Base-by-base conservation (phyloP, 2,797 vertebrate genomes). In the Naso thynnoides region DNA sequence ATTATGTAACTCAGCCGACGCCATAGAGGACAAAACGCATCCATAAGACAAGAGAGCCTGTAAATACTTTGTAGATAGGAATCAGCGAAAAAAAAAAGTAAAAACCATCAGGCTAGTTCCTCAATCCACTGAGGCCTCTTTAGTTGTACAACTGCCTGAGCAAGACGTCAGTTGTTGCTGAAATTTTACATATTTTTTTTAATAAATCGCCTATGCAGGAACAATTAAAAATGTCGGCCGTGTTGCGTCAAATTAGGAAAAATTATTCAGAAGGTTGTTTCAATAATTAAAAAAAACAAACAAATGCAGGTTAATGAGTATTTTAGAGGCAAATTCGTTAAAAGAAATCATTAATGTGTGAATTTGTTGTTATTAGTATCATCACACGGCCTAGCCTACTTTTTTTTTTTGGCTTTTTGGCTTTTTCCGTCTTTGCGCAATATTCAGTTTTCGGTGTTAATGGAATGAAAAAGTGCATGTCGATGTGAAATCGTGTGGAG, bases 51-150 rank as follows among this genome's bases (percentile, higher is more conserved):
- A n/a, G n/a, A n/a, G n/a, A n/a, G n/a, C n/a, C n/a, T n/a, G n/a
- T 31, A 31, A 31, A 4, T 31, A 31, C 31, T 31, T 33, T 33
- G 3, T 33, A 33, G 8, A 33, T 33, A 10, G 8, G 8, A 33
- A 33, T 33, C 8, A 33, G 10, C 33, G 33, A 33, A 33, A 33
- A 7, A 10, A 33, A 33, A 33, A 33, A 33, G 33, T 33, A 33
- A 33, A n/a, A n/a, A n/a, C n/a, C n/a, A n/a, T n/a, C n/a, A n/a
- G n/a, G n/a, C n/a, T n/a, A 82, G 70, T 87, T 86, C 82, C 85
- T 80, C 72, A 72, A 79, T 63, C 61, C 3, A 10, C 39, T 1
- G 3, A 44, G 48, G 27, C 39, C 48, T 0, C 1, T 2, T 70
- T 58, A 13, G 13, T 54, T 33, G 24, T 33, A 36, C 44, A 49